phyloP scores from a whole-genome alignment of 2,888 invertebrate species.

The Drosophila ezoana region DNA sequence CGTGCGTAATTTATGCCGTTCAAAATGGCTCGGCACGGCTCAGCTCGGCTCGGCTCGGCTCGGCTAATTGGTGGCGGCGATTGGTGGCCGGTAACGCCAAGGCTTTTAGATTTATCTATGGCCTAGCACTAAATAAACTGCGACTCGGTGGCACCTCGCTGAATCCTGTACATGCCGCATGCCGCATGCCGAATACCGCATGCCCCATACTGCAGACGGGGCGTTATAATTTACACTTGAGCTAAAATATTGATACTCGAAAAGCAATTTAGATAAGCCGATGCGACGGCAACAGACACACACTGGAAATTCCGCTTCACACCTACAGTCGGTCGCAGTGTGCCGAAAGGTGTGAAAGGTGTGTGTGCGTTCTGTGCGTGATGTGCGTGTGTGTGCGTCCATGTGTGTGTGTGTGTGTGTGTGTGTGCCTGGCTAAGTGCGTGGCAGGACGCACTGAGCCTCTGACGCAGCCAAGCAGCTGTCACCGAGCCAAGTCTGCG shows the following conservation, averaged over 20 bases:
- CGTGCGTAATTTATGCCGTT: constrained; percentile 77
- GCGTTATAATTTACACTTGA: constrained; percentile 82
- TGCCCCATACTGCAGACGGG: constrained; percentile 31
- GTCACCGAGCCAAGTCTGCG: constrained; percentile 50
- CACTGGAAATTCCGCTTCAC: constrained; percentile 82
- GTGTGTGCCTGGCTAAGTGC: constrained; percentile 54
- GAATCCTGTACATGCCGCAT: constrained; percentile 22
- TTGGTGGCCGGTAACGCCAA: constrained; percentile 37
- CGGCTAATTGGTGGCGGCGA: constrained; percentile 24
- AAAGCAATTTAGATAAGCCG: constrained; percentile 83
- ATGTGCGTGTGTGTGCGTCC: constrained; percentile 11
- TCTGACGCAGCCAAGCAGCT: constrained; percentile 48
- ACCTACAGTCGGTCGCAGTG: constrained; percentile 59
- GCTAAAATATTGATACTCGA: constrained; percentile 84
- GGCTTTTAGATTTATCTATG: constrained; percentile 79
- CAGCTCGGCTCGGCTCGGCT: constrained; percentile 25
- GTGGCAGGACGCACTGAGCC: constrained; percentile 52
- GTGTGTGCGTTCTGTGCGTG: constrained; percentile 7
- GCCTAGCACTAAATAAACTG: constrained; percentile 75
- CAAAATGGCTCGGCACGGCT: constrained; percentile 52
- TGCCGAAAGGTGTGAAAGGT: constrained; percentile 67
- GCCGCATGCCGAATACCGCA: constrained; percentile 19
- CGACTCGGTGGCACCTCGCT: constrained; percentile 4
- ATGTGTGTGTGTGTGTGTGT: constrained; percentile 28
- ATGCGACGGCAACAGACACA: constrained; percentile 42